A percentile compares a stretch with the other conserved stretches of the same genome.
Evolutionary conservation across 2,113 vertebrate genomes (phyloP).

Genomic region (Dermatemys mawii): DNA sequence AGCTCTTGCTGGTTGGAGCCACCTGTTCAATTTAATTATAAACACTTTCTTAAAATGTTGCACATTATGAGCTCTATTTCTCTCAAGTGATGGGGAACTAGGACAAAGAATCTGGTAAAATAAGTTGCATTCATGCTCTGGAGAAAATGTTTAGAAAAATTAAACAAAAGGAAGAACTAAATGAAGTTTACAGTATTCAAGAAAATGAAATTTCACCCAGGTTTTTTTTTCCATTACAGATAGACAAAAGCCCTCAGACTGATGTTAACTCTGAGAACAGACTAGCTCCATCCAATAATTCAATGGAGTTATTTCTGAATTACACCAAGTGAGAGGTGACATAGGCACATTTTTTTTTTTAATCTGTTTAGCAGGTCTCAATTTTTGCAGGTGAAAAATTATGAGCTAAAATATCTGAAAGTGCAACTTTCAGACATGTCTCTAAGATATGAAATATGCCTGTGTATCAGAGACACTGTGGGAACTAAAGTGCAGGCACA

Average conservation of each 20-base stretch:
- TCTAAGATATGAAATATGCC: not conserved
- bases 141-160: not conserved
- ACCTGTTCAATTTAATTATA: slow-evolving; percentile 73
- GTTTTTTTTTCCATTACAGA: not conserved
- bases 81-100: slow-evolving; percentile 6
- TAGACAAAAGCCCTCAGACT: not conserved
- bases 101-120: not conserved
- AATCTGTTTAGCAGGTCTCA: not conserved
- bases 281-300: not conserved
- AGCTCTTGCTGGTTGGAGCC: slow-evolving; percentile 61
- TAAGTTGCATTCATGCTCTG: not conserved
- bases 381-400: not conserved
- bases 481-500: not conserved
- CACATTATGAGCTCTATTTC: not conserved
- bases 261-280: too few species aligned
- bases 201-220: not conserved
- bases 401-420: not conserved
- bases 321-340: not conserved
- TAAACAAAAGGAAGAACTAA: not conserved
- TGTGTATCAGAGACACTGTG: not conserved
- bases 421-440: not conserved
- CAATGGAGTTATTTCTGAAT: not conserved
- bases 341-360: not conserved
- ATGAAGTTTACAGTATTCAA: not conserved
- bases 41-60: slow-evolving; percentile 50